Percentiles rank a stretch among this genome's conserved stretches.
phyloP scores from a whole-genome alignment of 2,113 vertebrate genomes.

The Chloropsis cyanopogon region DNA sequence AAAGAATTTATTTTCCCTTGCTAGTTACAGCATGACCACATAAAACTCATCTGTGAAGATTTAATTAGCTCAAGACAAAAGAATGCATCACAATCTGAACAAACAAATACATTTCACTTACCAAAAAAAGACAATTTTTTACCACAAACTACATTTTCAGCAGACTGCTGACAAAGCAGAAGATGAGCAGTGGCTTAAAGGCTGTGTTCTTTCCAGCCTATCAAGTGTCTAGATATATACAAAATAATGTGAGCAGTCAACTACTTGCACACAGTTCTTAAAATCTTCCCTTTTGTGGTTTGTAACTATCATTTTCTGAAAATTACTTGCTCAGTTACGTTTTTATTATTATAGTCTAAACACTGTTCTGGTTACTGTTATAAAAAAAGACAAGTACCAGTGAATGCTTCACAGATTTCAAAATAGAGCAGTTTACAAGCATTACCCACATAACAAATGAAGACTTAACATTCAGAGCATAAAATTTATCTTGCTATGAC shows the following conservation, averaged over 20 bases:
- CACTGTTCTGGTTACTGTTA: neutral
- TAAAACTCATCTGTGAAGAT: neutral
- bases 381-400: neutral
- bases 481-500: neutral
- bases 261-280: neutral
- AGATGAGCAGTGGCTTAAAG: neutral
- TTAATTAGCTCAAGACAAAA: neutral
- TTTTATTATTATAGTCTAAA: neutral
- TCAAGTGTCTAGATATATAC: neutral
- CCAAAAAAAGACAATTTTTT: neutral
- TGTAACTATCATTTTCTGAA: neutral
- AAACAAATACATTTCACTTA: neutral
- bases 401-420: neutral
- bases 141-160: neutral
- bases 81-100: neutral
- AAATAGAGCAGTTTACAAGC: neutral
- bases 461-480: neutral
- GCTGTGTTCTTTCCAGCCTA: neutral
- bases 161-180: constrained; percentile 4
- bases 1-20: neutral
- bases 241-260: neutral
- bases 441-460: neutral
- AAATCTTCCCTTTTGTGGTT: neutral
- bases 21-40: neutral
- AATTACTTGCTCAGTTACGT: neutral